These are phyloP conservation scores for Cordilura impudica DNA, from an alignment of 2,888 invertebrate genomes.

Conservation along the genomic window DNA sequence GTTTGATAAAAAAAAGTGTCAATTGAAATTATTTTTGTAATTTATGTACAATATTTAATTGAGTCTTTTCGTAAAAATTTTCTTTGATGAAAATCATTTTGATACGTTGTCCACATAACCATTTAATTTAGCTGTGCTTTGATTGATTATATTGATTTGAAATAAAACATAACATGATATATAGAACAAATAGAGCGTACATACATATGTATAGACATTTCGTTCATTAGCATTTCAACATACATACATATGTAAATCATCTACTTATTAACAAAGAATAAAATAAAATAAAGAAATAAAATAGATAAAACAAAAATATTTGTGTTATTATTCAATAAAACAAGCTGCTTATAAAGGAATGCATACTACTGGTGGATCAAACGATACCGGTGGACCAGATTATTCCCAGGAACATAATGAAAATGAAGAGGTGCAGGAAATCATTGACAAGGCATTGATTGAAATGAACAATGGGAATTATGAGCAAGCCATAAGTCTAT, in stretches of 20 bases:
- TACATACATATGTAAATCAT: conserved; percentile 19
- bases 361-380: conserved; percentile 12
- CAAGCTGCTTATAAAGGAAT: conserved; percentile 65
- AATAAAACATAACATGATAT: too few species aligned
- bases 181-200: too few species aligned
- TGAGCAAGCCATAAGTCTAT: conserved; percentile 83
- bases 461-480: conserved; percentile 81
- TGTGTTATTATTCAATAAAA: conserved; percentile 66
- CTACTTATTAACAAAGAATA: conserved; percentile 29
- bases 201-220: too few species aligned
- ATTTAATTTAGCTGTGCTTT: too few species aligned
- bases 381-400: not conserved
- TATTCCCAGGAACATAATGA: conserved; percentile 71
- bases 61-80: too few species aligned
- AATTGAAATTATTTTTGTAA: too few species aligned
- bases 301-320: conserved; percentile 64
- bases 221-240: conserved; percentile 33
- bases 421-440: conserved; percentile 85
- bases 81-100: too few species aligned
- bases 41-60: too few species aligned
- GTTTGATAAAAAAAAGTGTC: too few species aligned
- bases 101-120: too few species aligned
- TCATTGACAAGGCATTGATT: conserved; percentile 82
- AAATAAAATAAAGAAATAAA: conserved; percentile 39
- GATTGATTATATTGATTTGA: too few species aligned